Base-by-base conservation (phyloP, 2,113 vertebrate species). In the Dissostichus mawsoni region DNA sequence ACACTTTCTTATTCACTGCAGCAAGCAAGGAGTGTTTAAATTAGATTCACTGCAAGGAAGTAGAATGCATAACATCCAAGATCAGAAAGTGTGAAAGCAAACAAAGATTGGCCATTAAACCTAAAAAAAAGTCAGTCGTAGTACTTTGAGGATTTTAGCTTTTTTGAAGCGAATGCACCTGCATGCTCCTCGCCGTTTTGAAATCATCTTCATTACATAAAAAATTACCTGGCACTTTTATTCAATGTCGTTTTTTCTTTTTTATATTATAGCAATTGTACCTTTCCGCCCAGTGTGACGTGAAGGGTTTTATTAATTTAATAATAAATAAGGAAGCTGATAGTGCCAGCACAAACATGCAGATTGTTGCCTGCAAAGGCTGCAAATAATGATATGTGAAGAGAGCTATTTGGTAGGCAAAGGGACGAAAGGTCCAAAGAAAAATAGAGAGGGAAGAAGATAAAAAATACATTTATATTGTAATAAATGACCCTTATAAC, bases 321-420 rank as follows among this genome's bases (percentile, higher is more conserved):
- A 52, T 55, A 65, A 73, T 77, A 70, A 53, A 80, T 61, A 82
- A 81, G 68, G 53, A 84, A 87, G 55, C 2, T 3, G 16, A 51
- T 3, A 36, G 78, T 51, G 16, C 1, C 25, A 7, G 48, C 45
- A 50, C 14, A 65, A 70, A 52, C 52, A 69, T 57, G 69, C 63
- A 74, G 17, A 55, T 74, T 12, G 78, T 52, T 48, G 79, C 56
- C 76, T 80, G 52, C 25, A 64, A 65, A 59, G 23, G 17, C 64
- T 23, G 29, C 57, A 64, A 81, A 80, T 72, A 48, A 80, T 53
- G 55, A 76, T 51, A 50, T 55, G 56, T 51, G 57, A 87, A 11
- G 29, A 78, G 29, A 29, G 56, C 41, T 20, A 88, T 91, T 90
- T 90, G 87, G 55, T 82, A 85, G 75, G 84, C 78, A 90, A 91